These are phyloP conservation scores for Acanthaster planci DNA, from an alignment of 35 echinoderm and acorn worm species.

Conservation along the genomic window DNA sequence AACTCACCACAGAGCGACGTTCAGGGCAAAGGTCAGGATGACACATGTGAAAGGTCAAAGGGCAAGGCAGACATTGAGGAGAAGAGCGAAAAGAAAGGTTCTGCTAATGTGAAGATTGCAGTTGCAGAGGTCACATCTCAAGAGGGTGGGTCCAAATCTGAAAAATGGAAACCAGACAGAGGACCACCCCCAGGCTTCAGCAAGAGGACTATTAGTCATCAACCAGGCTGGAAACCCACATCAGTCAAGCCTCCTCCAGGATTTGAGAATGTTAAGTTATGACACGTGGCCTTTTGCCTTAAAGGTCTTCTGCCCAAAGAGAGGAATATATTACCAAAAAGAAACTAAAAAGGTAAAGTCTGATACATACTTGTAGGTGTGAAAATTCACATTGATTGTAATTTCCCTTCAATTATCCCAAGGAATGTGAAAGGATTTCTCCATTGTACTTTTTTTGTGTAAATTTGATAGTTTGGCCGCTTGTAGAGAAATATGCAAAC, in stretches of 20 bases:
- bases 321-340: too few species aligned
- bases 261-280: conserved; percentile 57
- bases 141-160: background rate
- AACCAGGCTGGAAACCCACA: background rate
- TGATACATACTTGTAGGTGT: too few species aligned
- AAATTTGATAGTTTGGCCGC: too few species aligned
- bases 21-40: background rate
- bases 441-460: too few species aligned
- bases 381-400: too few species aligned
- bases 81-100: background rate
- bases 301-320: background rate
- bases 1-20: background rate
- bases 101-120: background rate
- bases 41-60: background rate
- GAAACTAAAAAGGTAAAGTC: too few species aligned
- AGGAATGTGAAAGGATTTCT: too few species aligned
- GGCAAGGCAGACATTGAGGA: background rate
- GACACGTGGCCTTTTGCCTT: background rate
- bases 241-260: conserved; percentile 54
- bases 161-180: background rate
- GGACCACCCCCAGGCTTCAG: conserved; percentile 29
- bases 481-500: too few species aligned
- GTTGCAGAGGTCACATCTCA: background rate
- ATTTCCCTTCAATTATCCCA: too few species aligned
- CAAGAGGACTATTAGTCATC: too few species aligned